phyloP scores from a whole-genome alignment of 2,797 vertebrate genomes.

The Clarias laeviceps region DNA sequence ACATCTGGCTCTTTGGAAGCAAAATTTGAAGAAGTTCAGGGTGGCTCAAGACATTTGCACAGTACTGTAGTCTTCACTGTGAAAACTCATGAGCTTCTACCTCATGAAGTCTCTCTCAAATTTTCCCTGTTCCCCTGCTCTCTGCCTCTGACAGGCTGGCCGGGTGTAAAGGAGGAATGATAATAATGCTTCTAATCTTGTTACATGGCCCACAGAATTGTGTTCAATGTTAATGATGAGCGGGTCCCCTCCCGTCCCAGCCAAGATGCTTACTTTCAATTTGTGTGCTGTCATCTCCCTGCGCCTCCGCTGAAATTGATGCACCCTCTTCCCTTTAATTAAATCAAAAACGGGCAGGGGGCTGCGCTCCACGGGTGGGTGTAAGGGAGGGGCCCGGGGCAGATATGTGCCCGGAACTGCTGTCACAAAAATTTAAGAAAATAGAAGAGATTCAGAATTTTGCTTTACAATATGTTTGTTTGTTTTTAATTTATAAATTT shows the following conservation, averaged over 20 bases:
- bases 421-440: conserved; percentile 55
- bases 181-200: conserved; percentile 82
- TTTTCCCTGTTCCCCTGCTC: background rate
- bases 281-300: conserved; percentile 82
- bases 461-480: background rate
- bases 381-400: conserved; percentile 39
- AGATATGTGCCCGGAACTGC: conserved; percentile 54
- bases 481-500: background rate
- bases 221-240: conserved; percentile 78
- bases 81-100: background rate
- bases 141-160: conserved; percentile 54
- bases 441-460: background rate
- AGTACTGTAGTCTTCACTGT: too few species aligned
- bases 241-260: conserved; percentile 66
- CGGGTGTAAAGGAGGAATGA: conserved; percentile 65
- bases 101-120: conserved; percentile 4
- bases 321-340: conserved; percentile 78
- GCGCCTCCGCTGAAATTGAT: conserved; percentile 73
- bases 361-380: conserved; percentile 59
- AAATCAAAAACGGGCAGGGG: conserved; percentile 76
- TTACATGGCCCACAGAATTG: conserved; percentile 78
- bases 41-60: too few species aligned
- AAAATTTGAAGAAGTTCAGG: too few species aligned
- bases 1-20: too few species aligned
- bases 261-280: conserved; percentile 79